phyloP scores from a whole-genome alignment of 2,797 vertebrate genomes.

The Halcyon leucocephala region DNA sequence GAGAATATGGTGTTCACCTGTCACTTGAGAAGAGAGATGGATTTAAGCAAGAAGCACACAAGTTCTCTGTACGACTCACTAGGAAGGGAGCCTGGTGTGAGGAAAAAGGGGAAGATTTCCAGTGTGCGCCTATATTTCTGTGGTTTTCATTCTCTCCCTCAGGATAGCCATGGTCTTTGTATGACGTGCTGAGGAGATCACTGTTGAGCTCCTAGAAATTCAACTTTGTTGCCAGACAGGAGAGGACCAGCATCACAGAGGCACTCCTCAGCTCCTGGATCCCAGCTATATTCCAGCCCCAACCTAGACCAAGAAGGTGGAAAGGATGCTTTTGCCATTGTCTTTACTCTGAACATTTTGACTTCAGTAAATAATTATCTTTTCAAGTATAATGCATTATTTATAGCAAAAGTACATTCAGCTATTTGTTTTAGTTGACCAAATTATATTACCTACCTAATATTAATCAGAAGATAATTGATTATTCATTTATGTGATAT shows the following conservation, averaged over 20 bases:
- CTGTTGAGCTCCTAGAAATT: background rate
- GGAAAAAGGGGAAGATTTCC: background rate
- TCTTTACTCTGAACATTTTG: background rate
- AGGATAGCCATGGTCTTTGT: background rate
- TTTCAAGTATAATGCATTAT: background rate
- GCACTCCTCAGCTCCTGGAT: background rate
- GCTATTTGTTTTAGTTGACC: background rate
- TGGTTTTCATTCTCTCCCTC: background rate
- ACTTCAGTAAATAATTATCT: background rate
- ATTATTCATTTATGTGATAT: background rate
- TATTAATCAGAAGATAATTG: background rate
- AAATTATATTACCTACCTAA: background rate
- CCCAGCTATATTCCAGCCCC: background rate
- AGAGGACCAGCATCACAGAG: background rate
- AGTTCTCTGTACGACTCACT: background rate
- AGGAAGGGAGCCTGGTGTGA: background rate
- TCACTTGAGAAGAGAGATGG: background rate
- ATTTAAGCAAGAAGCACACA: background rate
- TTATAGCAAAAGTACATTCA: background rate
- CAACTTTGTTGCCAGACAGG: background rate
- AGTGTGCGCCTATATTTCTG: background rate
- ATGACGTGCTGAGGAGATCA: background rate
- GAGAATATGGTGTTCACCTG: background rate
- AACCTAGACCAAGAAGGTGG: background rate
- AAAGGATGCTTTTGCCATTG: background rate